Conservation (phyloP, 2,797 vertebrate species). For the Vultur gryphus region DNA sequence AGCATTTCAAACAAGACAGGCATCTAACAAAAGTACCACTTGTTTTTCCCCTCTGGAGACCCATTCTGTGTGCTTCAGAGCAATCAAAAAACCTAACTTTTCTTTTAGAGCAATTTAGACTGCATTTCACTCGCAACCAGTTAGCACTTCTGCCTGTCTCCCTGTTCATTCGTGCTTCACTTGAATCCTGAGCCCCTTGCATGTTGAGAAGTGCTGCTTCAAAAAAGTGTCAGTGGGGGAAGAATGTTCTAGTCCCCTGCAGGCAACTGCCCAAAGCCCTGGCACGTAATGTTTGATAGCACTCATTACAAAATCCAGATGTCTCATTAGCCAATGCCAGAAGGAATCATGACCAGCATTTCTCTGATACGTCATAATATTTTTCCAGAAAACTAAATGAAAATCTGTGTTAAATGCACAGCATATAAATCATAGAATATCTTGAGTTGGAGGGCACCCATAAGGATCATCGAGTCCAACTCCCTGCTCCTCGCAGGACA, state of each 20-base stretch:
- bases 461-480: background rate
- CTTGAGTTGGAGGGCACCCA: background rate
- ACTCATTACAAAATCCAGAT: background rate
- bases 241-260: background rate
- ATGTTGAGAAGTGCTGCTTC: background rate
- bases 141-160: background rate
- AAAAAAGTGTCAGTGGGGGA: background rate
- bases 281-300: background rate
- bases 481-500: background rate
- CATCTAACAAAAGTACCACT: background rate
- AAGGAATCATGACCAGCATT: background rate
- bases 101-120: conserved; percentile 9
- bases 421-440: background rate
- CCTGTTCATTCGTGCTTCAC: background rate
- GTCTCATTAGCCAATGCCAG: background rate
- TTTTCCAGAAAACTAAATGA: background rate
- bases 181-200: background rate
- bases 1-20: background rate
- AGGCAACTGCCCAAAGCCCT: background rate
- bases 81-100: conserved; percentile 11
- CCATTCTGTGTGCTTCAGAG: background rate
- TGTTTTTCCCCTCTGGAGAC: background rate
- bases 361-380: background rate
- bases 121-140: background rate
- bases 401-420: background rate